A percentile compares a stretch with the other conserved stretches of the same genome.
Conservation (phyloP, 2,797 vertebrate genomes). For the Lagocephalus sceleratus region DNA sequence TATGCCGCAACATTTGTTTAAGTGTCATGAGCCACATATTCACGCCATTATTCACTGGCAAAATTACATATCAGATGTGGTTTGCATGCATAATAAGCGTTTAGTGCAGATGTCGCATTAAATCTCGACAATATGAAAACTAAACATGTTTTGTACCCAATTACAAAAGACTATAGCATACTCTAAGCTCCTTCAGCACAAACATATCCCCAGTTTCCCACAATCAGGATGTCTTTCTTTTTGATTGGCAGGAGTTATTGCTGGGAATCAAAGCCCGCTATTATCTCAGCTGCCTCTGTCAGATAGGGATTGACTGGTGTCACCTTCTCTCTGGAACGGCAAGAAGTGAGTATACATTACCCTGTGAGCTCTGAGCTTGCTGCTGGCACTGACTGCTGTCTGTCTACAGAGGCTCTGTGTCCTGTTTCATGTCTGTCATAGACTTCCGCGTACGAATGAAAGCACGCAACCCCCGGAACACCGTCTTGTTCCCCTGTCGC, state of each 20-base stretch:
- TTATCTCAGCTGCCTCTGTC: conserved; percentile 74
- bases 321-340: conserved; percentile 69
- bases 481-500: conserved; percentile 13
- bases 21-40: no score
- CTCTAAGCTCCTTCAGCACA: conserved; percentile 4
- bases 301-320: conserved; percentile 72
- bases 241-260: conserved; percentile 73
- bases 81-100: conserved; percentile 17
- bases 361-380: conserved; percentile 69
- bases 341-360: conserved; percentile 66
- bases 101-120: no score
- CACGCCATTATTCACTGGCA: not conserved
- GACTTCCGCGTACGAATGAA: conserved; percentile 51
- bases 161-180: conserved; percentile 5
- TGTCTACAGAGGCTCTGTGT: conserved; percentile 58
- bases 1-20: no score
- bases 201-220: conserved; percentile 23
- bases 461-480: conserved; percentile 35
- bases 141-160: conserved; percentile 15
- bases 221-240: conserved; percentile 62
- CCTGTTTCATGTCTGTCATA: conserved; percentile 66
- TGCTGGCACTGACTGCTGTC: conserved; percentile 70
- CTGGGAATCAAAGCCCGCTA: conserved; percentile 69
- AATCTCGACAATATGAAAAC: conserved; percentile 16
- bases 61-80: conserved; percentile 26